Evolutionary conservation across 2,888 invertebrate genomes (phyloP), one percentile per base, ranked within the genome.

Genomic region (Malthinus seriepunctatus): DNA sequence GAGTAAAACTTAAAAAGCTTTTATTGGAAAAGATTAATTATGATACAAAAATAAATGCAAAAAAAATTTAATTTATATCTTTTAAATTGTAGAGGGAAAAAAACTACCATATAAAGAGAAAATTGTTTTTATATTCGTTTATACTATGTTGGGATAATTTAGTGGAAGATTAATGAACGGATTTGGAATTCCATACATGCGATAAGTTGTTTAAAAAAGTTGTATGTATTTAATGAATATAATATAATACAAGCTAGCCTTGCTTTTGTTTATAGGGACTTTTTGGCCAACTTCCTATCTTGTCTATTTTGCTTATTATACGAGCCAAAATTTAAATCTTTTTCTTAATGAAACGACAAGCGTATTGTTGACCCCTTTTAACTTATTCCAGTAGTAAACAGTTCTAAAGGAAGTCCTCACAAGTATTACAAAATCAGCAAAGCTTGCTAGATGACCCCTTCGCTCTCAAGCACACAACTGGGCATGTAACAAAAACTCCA

Each of bases 41-140:
- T 15, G 23, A 42, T 42, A 42, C 39, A 15, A 23, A 42, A 15
- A 42, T 42, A 42, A 42, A 42, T 9, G n/a, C 15, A 42, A 42
- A 14, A 42, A 42, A 42, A 42, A n/a, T n/a, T 14, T 14, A 42
- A 42, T 42, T 42, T 42, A 42, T 42, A 42, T 42, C 39, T 42
- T 42, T 42, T 42, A 42, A 42, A 14, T 42, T 42, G 39, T 42
- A 5, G 23, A 5, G 23, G 2, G 15, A 42, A 42, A 46, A 32
- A 46, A 32, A 31, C 14, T 32, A 11, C 45, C 32, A 11, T 32
- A 31, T 32, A 31, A 11, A 46, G 11, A 46, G 46, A 32, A 32
- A 46, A 12, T 12, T 32, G 32, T 46, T 32, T 46, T 32, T 46
- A 32, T 46, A 11, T 6, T 6, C 10, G n/a, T n/a, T n/a, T n/a